Evolutionary conservation across 2,888 invertebrate species (phyloP), one percentile per base, ranked within the genome.

Genomic region (Taenaris catops): DNA sequence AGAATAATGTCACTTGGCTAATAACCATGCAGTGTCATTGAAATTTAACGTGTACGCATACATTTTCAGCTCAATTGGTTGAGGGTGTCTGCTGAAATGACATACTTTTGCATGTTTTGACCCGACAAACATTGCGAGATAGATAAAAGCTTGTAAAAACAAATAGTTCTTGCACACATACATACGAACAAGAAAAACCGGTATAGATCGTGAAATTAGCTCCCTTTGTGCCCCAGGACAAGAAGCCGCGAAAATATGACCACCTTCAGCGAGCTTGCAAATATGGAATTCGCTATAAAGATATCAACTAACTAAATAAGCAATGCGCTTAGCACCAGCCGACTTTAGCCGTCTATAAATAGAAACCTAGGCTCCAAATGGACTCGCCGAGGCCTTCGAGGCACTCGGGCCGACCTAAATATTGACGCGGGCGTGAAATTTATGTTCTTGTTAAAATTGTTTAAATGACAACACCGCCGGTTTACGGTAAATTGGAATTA

Each of bases 361-460:
- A 55, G 49, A 49, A 34, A 28, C 27, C 24, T 34, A 34, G 41
- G 33, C 42, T 46, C 48, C 46, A 34, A 49, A 51, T 47, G 45
- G 48, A 41, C 40, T 34, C 16, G 39, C 45, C 12, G 35, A 49
- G 49, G 49, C 49, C 51, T 55, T 46, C 57, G 53, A 53, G 55
- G 59, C 52, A 50, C 47, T 53, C 52, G 40, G 37, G 45, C 11
- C 55, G 58, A 53, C 63, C 62, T 47, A 47, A 50, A 53, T 62
- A 50, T 43, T 21, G 38, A 38, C 36, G 29, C 41, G 28, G 48
- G 38, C 37, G 37, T 37, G 26, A 39, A 42, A 45, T 45, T 45
- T 45, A 45, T 45, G 36, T 28, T 39, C 39, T 39, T 34, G 39
- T 39, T 41, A 41, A 41, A 42, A 42, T 42, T 37, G 39, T 42